These are phyloP conservation scores for Lysiphlebus fabarum DNA, from an alignment of 1,140 invertebrate genomes.

Conservation along the genomic window DNA sequence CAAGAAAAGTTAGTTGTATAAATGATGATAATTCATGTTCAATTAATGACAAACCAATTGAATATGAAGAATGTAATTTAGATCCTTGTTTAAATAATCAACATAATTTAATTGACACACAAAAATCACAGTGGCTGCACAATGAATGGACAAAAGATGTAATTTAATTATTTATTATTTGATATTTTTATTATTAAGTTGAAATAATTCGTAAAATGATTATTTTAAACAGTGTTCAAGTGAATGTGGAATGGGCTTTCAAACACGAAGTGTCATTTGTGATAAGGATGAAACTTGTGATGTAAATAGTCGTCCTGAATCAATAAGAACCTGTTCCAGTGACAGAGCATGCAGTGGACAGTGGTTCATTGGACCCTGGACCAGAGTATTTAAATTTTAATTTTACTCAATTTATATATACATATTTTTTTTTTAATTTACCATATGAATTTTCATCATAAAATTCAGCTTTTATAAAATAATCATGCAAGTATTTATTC, in stretches of 20 bases:
- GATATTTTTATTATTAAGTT: no score
- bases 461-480: no score
- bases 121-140: conserved; percentile 36
- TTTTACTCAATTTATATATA: conserved; percentile 40
- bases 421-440: no score
- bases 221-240: conserved; percentile 36
- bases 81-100: conserved; percentile 27
- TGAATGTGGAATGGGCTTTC: conserved; percentile 38
- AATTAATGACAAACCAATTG: conserved; percentile 29
- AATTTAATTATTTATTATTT: no score
- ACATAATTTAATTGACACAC: background rate
- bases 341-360: conserved; percentile 62
- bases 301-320: conserved; percentile 56
- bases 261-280: conserved; percentile 59
- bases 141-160: conserved; percentile 44
- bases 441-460: no score
- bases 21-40: conserved; percentile 31
- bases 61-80: conserved; percentile 37
- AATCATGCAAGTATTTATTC: no score
- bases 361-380: conserved; percentile 71
- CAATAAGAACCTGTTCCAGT: conserved; percentile 61
- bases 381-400: conserved; percentile 49
- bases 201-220: no score
- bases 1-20: conserved; percentile 35
- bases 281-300: conserved; percentile 51